Evolutionary conservation across 2,888 invertebrate species (phyloP), one percentile per base, ranked within the genome.

Genomic region (Drosophila tanythrix): DNA sequence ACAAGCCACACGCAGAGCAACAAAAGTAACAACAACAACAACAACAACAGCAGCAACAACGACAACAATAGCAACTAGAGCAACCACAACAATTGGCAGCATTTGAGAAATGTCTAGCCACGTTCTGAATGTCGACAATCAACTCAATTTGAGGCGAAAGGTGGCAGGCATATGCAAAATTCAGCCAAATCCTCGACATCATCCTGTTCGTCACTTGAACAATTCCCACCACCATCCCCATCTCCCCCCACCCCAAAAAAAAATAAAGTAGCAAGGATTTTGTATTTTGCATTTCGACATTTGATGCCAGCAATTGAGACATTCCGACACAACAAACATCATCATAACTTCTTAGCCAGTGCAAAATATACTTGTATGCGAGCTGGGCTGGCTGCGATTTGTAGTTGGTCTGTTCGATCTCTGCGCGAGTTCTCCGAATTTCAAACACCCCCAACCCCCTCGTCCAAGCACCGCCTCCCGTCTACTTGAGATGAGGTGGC

Each of bases 41-140:
- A 38, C 11, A 48, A 3, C 36, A 3, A 0, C 36, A 6, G 0
- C 25, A 52, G 18, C 15, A 58, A 27, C 38, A 27, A 25, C 18
- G 46, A 38, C 18, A 25, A 29, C 46, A 48, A 35, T 27, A 59
- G 31, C 35, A 38, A 27, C 46, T 59, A 36, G 11, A 69, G 21
- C n/a, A 63, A 33, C 36, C 72, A 51, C 76, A 70, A 76, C 63
- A 73, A 75, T 60, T 62, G 68, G 50, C 46, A 36, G 53, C 64
- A 76, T 57, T 75, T 65, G 60, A 81, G 79, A 70, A 76, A 68
- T 75, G 73, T 74, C 83, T 76, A 66, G 72, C 74, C 82, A 80
- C 80, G 72, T 81, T 67, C 71, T 79, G 79, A 88, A 88, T 85
- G 83, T 55, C 85, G 81, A 88, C 84, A 85, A 88, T 84, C 86